phyloP scores from a whole-genome alignment of 2,797 vertebrate genomes.

The Semaprochilodus insignis region DNA sequence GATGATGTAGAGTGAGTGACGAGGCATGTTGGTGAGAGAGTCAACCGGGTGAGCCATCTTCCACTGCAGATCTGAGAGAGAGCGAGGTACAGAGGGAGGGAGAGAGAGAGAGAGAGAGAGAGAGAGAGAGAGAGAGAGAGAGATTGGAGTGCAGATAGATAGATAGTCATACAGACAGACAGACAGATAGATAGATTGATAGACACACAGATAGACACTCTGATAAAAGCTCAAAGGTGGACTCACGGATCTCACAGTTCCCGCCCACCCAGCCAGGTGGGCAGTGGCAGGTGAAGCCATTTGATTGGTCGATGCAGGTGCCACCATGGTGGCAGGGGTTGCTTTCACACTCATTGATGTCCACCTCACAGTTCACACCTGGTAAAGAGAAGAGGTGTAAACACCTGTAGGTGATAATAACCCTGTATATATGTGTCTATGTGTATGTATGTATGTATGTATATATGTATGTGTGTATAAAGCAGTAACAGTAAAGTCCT shows the following conservation, averaged over 20 bases:
- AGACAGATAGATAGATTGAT: too few relatives aligned
- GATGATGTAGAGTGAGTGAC: slow-evolving; percentile 98
- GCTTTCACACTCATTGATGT: slow-evolving; percentile 94
- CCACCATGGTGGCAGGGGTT: slow-evolving; percentile 93
- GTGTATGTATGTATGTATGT: too few relatives aligned
- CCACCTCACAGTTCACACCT: slow-evolving; percentile 92
- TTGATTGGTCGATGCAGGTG: slow-evolving; percentile 93
- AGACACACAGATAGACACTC: too few relatives aligned
- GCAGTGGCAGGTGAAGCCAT: slow-evolving; percentile 93
- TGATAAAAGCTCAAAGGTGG: background rate
- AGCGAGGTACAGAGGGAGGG: too few relatives aligned
- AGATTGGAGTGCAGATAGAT: too few relatives aligned
- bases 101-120: too few relatives aligned
- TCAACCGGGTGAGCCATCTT: slow-evolving; percentile 92
- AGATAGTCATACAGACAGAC: too few relatives aligned
- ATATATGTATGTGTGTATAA: too few relatives aligned
- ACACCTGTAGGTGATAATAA: background rate
- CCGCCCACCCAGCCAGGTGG: slow-evolving; percentile 94
- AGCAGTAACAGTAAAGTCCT: too few relatives aligned
- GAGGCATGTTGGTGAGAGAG: slow-evolving; percentile 94
- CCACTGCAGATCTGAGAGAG: slow-evolving; percentile 89
- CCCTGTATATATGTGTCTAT: too few relatives aligned
- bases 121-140: too few relatives aligned
- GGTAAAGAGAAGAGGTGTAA: background rate
- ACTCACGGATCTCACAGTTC: slow-evolving; percentile 98